Conservation (phyloP, 2,113 vertebrate genomes). For the Colius striatus region DNA sequence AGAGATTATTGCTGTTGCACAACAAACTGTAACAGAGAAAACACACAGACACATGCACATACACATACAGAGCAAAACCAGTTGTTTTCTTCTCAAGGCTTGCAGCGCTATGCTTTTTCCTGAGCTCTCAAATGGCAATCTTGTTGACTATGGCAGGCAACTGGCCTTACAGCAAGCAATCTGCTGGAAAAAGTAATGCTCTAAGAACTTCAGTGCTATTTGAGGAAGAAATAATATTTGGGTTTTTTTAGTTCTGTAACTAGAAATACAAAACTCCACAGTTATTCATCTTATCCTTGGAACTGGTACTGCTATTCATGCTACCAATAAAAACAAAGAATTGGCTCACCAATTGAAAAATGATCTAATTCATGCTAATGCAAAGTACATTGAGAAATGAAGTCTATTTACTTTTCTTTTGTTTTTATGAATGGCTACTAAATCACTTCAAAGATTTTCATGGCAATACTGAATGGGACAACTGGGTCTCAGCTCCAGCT, state of each 20-base stretch:
- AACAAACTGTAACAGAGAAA: slow-evolving; percentile 46
- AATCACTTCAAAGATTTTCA: background rate
- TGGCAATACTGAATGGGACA: background rate
- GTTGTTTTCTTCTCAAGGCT: slow-evolving; percentile 13
- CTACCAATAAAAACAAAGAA: background rate
- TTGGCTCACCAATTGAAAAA: background rate
- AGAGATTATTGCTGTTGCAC: slow-evolving; percentile 65
- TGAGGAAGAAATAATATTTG: background rate
- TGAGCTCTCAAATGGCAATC: background rate
- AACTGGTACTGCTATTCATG: background rate
- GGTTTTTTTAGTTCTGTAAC: background rate
- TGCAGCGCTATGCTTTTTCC: background rate
- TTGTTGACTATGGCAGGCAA: background rate
- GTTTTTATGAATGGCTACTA: background rate
- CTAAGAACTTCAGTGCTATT: background rate
- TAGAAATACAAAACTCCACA: background rate
- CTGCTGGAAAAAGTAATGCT: background rate
- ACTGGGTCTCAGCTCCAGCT: background rate
- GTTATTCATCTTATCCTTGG: background rate
- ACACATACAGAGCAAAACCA: background rate
- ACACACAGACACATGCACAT: background rate
- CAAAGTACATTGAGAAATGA: background rate
- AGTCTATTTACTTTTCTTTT: background rate
- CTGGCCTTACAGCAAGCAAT: background rate
- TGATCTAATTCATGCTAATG: background rate